Percentiles rank a stretch among this genome's conserved stretches.
phyloP scores from a whole-genome alignment of 2,888 invertebrate species.

The Eupithecia pulchellata region DNA sequence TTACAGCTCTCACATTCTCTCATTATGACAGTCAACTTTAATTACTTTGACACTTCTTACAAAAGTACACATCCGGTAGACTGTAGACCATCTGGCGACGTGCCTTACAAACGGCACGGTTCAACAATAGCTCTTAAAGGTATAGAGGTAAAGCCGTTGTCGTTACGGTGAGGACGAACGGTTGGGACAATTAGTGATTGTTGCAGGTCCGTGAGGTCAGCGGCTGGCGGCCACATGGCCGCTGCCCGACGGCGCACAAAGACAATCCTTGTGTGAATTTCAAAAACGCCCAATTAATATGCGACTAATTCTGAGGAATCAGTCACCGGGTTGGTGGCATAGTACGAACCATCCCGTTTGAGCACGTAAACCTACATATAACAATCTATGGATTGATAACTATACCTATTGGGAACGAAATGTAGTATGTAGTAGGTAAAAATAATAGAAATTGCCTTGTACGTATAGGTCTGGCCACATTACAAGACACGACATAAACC shows the following conservation, averaged over 20 bases:
- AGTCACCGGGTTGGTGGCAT: slow-evolving; percentile 26
- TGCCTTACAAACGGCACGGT: slow-evolving; percentile 19
- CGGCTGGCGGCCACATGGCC: slow-evolving; percentile 61
- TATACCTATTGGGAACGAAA: too few species aligned
- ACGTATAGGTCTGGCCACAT: not conserved
- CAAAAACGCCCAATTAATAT: slow-evolving; percentile 41
- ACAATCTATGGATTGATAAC: too few species aligned
- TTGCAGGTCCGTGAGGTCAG: slow-evolving; percentile 56
- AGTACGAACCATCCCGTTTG: slow-evolving; percentile 17
- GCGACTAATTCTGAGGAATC: slow-evolving; percentile 26
- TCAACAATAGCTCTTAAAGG: slow-evolving; percentile 20
- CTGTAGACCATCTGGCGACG: slow-evolving; percentile 68
- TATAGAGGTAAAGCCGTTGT: slow-evolving; percentile 27
- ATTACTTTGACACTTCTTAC: slow-evolving; percentile 64
- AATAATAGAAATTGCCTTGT: not conserved
- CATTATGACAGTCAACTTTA: slow-evolving; percentile 57
- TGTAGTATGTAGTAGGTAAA: not conserved
- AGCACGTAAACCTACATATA: not conserved
- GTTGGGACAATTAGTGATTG: slow-evolving; percentile 62
- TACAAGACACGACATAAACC: not conserved
- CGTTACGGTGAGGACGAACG: slow-evolving; percentile 52
- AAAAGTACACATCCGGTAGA: slow-evolving; percentile 62
- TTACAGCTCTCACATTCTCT: slow-evolving; percentile 52
- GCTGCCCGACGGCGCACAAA: slow-evolving; percentile 47
- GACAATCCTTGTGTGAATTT: slow-evolving; percentile 36